A percentile compares a stretch with the other conserved stretches of the same genome.
Conservation (phyloP, 2,888 invertebrate species). For the Linhomoeus sp. region DNA sequence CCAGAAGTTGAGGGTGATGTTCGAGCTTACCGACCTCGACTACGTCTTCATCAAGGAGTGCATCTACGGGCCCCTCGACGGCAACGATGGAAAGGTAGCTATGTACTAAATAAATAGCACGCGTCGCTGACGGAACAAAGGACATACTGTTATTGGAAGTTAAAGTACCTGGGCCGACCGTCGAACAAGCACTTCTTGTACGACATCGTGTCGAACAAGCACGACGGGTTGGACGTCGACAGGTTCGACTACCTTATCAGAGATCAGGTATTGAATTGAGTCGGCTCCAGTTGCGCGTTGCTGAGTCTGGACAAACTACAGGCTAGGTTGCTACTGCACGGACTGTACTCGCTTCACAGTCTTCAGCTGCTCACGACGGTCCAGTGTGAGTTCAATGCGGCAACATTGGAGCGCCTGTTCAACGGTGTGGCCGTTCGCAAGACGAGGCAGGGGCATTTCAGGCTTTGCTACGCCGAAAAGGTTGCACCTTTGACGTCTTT, state of each 20-base stretch:
- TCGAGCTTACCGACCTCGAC: slow-evolving; percentile 25
- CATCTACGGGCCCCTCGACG: slow-evolving; percentile 22
- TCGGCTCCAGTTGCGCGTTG: slow-evolving; percentile 9
- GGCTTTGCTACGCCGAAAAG: slow-evolving; percentile 4
- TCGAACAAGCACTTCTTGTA: slow-evolving; percentile 35
- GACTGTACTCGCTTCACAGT: no score
- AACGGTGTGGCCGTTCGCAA: background rate
- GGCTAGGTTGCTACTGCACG: no score
- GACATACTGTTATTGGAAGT: no score
- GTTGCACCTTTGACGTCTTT: no score
- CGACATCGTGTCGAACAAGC: slow-evolving; percentile 41
- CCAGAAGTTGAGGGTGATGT: slow-evolving; percentile 23
- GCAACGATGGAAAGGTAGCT: background rate
- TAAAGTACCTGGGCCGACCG: slow-evolving; percentile 16
- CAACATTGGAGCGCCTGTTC: background rate
- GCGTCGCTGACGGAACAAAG: no score
- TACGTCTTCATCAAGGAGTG: slow-evolving; percentile 34
- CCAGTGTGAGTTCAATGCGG: background rate
- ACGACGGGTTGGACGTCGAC: slow-evolving; percentile 44
- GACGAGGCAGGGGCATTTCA: background rate
- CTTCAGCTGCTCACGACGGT: background rate
- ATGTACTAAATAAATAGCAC: no score
- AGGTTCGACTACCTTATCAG: slow-evolving; percentile 47
- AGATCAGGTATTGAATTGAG: slow-evolving; percentile 36
- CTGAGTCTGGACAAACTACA: no score